phyloP scores from a whole-genome alignment of 2,888 invertebrate genomes.

The Agrilus mali region DNA sequence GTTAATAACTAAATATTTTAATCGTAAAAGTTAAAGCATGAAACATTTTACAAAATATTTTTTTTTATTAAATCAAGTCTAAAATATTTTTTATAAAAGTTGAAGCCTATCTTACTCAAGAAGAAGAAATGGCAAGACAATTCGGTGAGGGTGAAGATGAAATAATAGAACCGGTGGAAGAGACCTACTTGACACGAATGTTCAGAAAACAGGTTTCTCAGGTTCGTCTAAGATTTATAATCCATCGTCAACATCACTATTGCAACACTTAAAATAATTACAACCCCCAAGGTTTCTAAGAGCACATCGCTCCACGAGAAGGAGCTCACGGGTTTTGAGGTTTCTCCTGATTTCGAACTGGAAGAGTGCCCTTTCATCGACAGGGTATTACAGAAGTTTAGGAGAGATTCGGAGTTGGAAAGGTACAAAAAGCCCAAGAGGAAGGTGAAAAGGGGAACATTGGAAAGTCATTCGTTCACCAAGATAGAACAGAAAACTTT shows the following conservation, averaged over 20 bases:
- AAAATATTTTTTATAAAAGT: too few relatives aligned
- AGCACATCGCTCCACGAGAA: constrained; percentile 24
- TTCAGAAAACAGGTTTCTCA: constrained; percentile 25
- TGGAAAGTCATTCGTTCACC: constrained; percentile 33
- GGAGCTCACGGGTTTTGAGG: constrained; percentile 15
- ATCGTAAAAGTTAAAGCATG: too few relatives aligned
- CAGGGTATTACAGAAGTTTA: constrained; percentile 27
- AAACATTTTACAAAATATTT: too few relatives aligned
- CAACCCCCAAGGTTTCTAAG: constrained; percentile 20
- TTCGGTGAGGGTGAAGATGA: constrained; percentile 11
- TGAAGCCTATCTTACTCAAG: too few relatives aligned
- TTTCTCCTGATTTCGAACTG: constrained; percentile 17
- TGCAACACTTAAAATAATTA: too few relatives aligned
- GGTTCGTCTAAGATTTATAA: constrained; percentile 9
- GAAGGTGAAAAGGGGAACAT: constrained; percentile 27
- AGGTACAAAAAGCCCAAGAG: constrained; percentile 17
- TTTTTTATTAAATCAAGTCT: too few relatives aligned
- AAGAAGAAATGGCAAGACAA: constrained; percentile 5
- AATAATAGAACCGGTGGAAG: constrained; percentile 11
- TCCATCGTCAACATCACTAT: too few relatives aligned
- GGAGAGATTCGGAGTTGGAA: constrained; percentile 28
- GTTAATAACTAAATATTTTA: too few relatives aligned
- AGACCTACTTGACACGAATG: constrained; percentile 21
- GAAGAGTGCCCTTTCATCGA: constrained; percentile 15
- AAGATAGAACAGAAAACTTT: constrained; percentile 25